Conservation (phyloP, 2,797 vertebrate genomes). For the Chelon auratus region DNA sequence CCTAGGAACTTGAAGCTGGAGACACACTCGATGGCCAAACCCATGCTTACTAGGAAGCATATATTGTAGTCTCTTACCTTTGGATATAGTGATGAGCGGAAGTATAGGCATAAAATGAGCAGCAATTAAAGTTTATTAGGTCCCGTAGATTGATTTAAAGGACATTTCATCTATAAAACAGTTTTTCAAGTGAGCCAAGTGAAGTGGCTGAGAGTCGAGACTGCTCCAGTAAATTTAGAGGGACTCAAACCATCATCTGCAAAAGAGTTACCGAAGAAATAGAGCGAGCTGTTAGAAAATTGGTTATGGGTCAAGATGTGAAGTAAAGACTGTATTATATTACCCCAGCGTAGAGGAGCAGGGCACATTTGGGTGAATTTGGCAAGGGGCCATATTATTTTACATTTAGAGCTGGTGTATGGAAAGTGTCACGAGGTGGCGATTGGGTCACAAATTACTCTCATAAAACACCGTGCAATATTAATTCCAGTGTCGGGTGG, state of each 20-base stretch:
- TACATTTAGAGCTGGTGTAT: constrained; percentile 14
- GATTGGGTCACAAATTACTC: constrained; percentile 38
- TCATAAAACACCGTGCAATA: constrained; percentile 30
- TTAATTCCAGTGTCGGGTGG: constrained; percentile 33
- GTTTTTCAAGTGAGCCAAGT: constrained; percentile 18
- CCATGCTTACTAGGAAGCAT: too few relatives aligned
- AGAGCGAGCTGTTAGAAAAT: constrained; percentile 26
- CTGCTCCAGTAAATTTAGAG: constrained; percentile 22
- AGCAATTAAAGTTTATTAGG: neutral
- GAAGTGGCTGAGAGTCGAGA: constrained; percentile 23
- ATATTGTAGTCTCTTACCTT: neutral
- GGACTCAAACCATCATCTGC: constrained; percentile 3
- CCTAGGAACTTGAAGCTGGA: too few relatives aligned
- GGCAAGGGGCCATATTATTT: constrained; percentile 30
- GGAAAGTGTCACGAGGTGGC: constrained; percentile 8
- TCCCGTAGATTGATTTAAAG: constrained; percentile 5
- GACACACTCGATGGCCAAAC: too few relatives aligned
- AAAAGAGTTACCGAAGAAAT: constrained; percentile 11
- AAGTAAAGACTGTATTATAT: constrained; percentile 37
- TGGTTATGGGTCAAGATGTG: constrained; percentile 36
- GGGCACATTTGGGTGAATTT: constrained; percentile 25
- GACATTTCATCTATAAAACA: constrained; percentile 30
- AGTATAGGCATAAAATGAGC: neutral
- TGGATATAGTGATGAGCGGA: neutral
- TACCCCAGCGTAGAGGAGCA: constrained; percentile 18